These are phyloP conservation scores for Diorhabda carinulata DNA, from an alignment of 1,140 invertebrate species.

Conservation along the genomic window DNA sequence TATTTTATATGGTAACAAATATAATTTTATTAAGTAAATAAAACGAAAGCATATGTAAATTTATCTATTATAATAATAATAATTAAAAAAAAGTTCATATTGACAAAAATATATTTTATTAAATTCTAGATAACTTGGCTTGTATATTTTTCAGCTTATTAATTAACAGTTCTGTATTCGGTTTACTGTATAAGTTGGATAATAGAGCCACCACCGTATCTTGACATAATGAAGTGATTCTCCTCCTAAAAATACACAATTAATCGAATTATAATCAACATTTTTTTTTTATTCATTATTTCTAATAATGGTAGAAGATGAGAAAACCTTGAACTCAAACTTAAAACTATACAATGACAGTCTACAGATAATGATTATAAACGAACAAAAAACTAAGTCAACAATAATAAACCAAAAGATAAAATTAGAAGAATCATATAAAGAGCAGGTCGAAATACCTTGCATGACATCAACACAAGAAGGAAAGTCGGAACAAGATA, in stretches of 20 bases:
- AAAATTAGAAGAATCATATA: too few relatives aligned
- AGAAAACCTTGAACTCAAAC: too few relatives aligned
- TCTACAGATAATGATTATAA: too few relatives aligned
- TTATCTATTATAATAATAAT: slow-evolving; percentile 1
- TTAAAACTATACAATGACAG: too few relatives aligned
- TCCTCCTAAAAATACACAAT: slow-evolving; percentile 50
- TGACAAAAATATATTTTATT: slow-evolving; percentile 7
- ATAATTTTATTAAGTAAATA: not conserved
- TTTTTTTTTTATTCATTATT: too few relatives aligned
- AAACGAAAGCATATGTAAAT: not conserved
- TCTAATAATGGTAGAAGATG: too few relatives aligned
- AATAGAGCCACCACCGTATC: slow-evolving; percentile 65
- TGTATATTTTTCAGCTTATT: slow-evolving; percentile 53
- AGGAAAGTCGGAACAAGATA: too few relatives aligned
- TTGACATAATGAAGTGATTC: slow-evolving; percentile 60
- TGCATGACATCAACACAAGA: too few relatives aligned
- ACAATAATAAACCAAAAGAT: too few relatives aligned
- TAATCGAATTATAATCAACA: not conserved
- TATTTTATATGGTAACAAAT: too few relatives aligned
- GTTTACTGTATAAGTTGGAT: slow-evolving; percentile 64
- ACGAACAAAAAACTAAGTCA: too few relatives aligned
- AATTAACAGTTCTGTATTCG: slow-evolving; percentile 56
- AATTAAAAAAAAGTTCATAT: not conserved
- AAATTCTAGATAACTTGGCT: slow-evolving; percentile 37
- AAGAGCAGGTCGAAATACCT: too few relatives aligned